Base-by-base conservation (phyloP, 2,113 vertebrate genomes). In the Gallinago jamesoni region DNA sequence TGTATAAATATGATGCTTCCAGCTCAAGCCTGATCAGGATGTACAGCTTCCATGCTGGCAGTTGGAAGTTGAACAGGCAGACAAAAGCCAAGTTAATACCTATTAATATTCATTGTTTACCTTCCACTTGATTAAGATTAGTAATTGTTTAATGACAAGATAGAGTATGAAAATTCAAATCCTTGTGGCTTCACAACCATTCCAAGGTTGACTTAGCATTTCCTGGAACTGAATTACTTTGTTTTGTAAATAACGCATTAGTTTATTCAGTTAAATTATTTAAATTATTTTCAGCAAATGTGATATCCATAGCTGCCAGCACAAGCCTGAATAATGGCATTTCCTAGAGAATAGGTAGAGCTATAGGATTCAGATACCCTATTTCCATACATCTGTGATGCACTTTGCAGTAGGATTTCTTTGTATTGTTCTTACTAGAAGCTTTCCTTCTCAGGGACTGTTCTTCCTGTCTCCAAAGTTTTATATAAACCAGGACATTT, bases 91-190 rank as follows among this genome's bases (percentile, higher is more conserved):
- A 56, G 72, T 70, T 85, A 87, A 72, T 92, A 68, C 57, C 35
- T 79, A 72, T 87, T 81, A 91, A 87, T 91, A 87, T 82, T 93
- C 20, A 55, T 87, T 90, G 74, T 88, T 93, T 93, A 87, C 37
- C 48, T 88, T 87, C 70, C 37, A 72, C 70, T 82, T 82, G 60
- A 79, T 84, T 90, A 66, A 59, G 52, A 79, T 77, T 81, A 80
- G 56, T 81, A 78, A 62, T 75, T 88, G 20, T 59, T 82, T 77
- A 84, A 87, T 77, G 52, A 75, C 66, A 82, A 81, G 82, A n/a
- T 50, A 33, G 67, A 72, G 13, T 63, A 50, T 72, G 62, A 94
- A 67, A 14, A 14, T 86, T 83, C 67, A 80, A 69, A 92, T 21
- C 48, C 15, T 39, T 11, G 14, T 76, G 78, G 35, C 63, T 90